Conservation (phyloP, 2,888 invertebrate genomes). For the Phyllotreta striolata region DNA sequence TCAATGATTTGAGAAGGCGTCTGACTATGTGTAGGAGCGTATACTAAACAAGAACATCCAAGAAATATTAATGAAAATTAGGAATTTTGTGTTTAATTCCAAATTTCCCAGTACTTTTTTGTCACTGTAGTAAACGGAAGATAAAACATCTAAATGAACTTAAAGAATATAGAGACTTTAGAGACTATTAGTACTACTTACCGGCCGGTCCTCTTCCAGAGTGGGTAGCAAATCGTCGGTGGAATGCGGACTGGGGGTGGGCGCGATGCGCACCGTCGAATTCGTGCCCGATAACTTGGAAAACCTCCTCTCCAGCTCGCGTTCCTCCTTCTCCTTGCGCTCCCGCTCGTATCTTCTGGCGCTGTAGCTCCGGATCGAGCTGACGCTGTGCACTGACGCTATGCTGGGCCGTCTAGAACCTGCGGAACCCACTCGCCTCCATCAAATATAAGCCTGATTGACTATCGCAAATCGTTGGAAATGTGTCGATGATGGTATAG, state of each 20-base stretch:
- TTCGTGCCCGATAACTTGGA: constrained; percentile 66
- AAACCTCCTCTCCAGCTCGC: constrained; percentile 80
- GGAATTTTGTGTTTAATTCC: too few species aligned
- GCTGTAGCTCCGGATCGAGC: constrained; percentile 84
- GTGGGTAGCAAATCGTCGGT: constrained; percentile 84
- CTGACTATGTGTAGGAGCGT: too few species aligned
- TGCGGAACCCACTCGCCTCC: constrained; percentile 51
- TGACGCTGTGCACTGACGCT: constrained; percentile 85
- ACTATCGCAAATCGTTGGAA: too few species aligned
- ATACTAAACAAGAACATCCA: too few species aligned
- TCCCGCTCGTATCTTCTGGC: constrained; percentile 82
- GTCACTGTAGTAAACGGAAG: too few species aligned
- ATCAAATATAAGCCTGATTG: background rate
- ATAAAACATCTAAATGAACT: too few species aligned
- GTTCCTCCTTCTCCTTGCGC: constrained; percentile 80
- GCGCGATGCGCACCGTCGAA: constrained; percentile 64
- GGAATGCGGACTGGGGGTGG: constrained; percentile 83
- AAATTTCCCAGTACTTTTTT: too few species aligned
- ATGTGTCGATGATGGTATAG: too few species aligned
- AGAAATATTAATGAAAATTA: too few species aligned
- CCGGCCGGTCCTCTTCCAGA: constrained; percentile 82
- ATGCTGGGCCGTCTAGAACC: constrained; percentile 89
- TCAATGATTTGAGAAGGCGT: too few species aligned
- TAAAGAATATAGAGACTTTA: too few species aligned
- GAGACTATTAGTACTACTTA: too few species aligned